These are phyloP conservation scores for Macrotis lagotis DNA, from an alignment of 2,113 vertebrate species.

Conservation along the genomic window DNA sequence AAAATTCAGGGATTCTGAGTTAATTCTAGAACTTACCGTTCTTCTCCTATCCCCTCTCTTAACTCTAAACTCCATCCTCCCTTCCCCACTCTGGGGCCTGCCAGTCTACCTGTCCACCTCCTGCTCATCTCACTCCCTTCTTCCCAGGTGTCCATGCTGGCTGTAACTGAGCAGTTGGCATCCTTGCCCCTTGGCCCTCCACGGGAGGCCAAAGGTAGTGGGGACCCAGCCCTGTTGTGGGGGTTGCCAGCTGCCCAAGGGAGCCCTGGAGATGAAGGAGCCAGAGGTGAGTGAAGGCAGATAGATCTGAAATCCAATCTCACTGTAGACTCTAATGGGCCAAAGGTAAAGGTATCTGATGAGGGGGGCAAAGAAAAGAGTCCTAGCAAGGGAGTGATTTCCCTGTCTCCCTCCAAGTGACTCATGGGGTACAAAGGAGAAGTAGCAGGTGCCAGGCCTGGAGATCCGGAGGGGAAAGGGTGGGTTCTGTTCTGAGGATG, in stretches of 20 bases:
- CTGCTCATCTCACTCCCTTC: not conserved
- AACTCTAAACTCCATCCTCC: not conserved
- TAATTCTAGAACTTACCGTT: not conserved
- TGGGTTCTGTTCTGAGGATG: not conserved
- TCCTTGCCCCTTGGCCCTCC: conserved; percentile 68
- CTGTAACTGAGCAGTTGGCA: conserved; percentile 41
- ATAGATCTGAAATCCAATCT: too few species aligned
- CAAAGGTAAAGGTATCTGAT: not conserved
- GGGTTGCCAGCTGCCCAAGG: conserved; percentile 85
- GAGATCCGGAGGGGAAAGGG: not conserved
- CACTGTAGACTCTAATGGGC: not conserved
- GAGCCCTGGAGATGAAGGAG: conserved; percentile 87
- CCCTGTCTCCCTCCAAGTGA: not conserved
- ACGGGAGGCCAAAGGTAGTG: conserved; percentile 65
- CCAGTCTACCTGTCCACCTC: not conserved
- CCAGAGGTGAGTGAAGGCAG: conserved; percentile 78
- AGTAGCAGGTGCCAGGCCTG: not conserved
- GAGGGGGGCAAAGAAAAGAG: not conserved
- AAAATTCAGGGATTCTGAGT: not conserved
- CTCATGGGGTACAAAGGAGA: not conserved
- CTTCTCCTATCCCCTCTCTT: not conserved
- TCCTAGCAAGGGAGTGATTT: not conserved
- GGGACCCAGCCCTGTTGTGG: conserved; percentile 80
- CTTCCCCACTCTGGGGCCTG: not conserved
- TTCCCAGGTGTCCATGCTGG: conserved; percentile 89